These are phyloP conservation scores for Ctenodactylus gundi DNA, from an alignment of 2,113 vertebrate genomes.

Conservation along the genomic window DNA sequence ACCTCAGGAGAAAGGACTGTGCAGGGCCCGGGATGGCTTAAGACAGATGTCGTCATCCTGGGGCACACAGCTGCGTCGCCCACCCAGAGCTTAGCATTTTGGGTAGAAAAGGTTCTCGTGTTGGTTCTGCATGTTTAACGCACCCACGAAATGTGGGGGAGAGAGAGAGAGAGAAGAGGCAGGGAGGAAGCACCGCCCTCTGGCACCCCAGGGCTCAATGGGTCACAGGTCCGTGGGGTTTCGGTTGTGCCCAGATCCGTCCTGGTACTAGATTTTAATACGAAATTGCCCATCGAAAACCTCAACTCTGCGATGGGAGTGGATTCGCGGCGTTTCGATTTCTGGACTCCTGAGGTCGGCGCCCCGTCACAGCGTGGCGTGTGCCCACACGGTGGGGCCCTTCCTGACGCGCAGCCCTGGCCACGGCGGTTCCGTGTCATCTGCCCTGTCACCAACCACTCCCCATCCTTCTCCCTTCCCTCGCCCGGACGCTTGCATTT, in stretches of 20 bases:
- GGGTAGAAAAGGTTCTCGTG: not conserved
- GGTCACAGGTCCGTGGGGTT: not conserved
- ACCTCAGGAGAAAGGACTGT: not conserved
- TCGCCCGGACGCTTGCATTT: not conserved
- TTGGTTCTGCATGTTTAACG: conserved; percentile 16
- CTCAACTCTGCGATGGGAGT: not conserved
- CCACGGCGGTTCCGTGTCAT: too few species aligned
- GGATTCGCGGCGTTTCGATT: not conserved
- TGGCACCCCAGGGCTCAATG: not conserved
- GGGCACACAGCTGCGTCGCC: not conserved
- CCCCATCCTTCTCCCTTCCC: not conserved
- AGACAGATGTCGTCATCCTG: not conserved
- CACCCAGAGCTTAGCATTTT: not conserved
- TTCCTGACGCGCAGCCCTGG: too few species aligned
- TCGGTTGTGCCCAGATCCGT: not conserved
- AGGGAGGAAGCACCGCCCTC: not conserved
- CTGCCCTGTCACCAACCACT: not conserved
- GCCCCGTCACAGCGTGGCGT: too few species aligned
- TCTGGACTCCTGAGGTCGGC: not conserved
- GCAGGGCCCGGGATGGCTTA: not conserved
- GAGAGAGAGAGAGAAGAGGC: not conserved
- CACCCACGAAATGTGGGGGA: not conserved
- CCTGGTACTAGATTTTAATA: not conserved
- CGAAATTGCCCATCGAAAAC: not conserved
- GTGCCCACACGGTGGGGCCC: too few species aligned